Percentiles rank a stretch among this genome's conserved stretches.
Evolutionary conservation across 1,140 invertebrate genomes (phyloP).

Genomic region (Leguminivora glycinivorella): DNA sequence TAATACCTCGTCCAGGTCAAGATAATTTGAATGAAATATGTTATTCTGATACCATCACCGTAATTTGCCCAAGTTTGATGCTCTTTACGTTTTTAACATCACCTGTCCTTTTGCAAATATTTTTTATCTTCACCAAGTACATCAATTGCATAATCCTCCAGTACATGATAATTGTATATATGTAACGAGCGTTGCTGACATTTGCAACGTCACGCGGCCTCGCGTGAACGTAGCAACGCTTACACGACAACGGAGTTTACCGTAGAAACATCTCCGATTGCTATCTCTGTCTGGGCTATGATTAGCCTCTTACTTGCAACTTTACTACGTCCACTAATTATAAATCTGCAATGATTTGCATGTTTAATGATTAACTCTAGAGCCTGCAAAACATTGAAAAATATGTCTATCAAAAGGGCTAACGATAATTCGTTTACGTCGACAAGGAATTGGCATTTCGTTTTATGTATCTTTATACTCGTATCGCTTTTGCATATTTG

Average conservation of each 20-base stretch:
- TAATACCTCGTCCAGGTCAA: neutral
- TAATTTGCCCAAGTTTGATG: no score
- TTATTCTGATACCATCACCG: no score
- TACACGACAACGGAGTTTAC: constrained; percentile 1
- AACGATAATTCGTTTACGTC: no score
- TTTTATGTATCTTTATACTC: no score
- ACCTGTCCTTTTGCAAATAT: neutral
- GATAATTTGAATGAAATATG: no score
- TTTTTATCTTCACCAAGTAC: neutral
- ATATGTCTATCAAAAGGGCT: neutral
- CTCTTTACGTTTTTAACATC: no score
- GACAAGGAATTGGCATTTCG: no score
- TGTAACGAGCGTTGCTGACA: neutral
- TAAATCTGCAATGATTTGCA: neutral
- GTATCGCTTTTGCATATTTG: no score
- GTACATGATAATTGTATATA: neutral
- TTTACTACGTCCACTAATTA: neutral
- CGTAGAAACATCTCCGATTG: neutral
- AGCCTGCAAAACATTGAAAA: neutral
- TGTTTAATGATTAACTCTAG: neutral
- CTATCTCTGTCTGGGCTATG: neutral
- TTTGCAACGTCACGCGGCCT: neutral
- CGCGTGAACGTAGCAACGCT: neutral
- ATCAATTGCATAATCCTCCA: neutral
- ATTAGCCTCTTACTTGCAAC: no score